Percentiles rank a stretch among this genome's conserved stretches.
Conservation (phyloP, 2,113 vertebrate genomes). For the Balaenoptera acutorostrata region DNA sequence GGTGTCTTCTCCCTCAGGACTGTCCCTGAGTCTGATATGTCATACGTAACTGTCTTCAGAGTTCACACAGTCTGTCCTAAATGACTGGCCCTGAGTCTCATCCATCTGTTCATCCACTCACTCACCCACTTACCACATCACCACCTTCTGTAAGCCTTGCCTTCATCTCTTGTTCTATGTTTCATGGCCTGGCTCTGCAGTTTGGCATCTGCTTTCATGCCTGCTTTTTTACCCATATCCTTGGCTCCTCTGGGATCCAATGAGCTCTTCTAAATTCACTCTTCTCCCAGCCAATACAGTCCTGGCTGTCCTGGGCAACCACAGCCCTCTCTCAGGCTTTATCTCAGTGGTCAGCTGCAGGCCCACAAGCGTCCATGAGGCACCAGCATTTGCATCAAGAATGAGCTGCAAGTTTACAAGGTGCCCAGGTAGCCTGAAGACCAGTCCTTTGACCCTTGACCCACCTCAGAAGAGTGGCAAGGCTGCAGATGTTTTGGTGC, state of each 20-base stretch:
- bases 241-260: background rate
- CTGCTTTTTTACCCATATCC: background rate
- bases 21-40: background rate
- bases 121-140: fast-evolving
- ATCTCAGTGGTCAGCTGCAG: no score
- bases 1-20: no score
- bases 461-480: fast-evolving
- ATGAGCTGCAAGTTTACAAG: background rate
- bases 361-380: fast-evolving
- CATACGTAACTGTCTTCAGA: no score
- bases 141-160: background rate
- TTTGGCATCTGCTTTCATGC: background rate
- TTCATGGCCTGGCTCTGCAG: background rate
- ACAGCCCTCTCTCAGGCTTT: no score
- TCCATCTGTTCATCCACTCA: fast-evolving
- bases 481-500: background rate
- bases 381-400: no score
- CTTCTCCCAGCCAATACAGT: background rate
- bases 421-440: no score
- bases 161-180: background rate
- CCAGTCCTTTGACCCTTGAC: fast-evolving
- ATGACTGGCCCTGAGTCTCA: background rate
- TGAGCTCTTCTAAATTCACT: background rate
- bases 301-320: no score
- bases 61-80: background rate